Evolutionary conservation across 2,888 invertebrate genomes (phyloP), one percentile per base, ranked within the genome.

Genomic region (Catocala nupta): DNA sequence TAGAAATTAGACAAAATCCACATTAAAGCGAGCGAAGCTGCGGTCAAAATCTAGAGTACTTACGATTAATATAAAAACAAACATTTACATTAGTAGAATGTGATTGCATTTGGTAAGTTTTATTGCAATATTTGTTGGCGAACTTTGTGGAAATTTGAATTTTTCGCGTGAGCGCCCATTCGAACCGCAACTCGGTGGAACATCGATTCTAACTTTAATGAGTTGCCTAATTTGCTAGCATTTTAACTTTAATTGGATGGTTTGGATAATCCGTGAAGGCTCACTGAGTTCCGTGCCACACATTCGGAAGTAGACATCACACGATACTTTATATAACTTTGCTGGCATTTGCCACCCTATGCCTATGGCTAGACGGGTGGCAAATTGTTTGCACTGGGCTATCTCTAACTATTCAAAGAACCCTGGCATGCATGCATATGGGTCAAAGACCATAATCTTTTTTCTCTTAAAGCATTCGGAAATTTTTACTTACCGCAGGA

Each of bases 91-190:
- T 12, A 5, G 12, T 42, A 25, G 3, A 42, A 49, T 13, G 10
- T 52, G 54, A 65, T 68, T 63, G 63, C 68, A 65, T 53, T 68
- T 57, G 53, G 63, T 34, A 52, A 60, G 60, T 50, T 55, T 59
- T 60, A 54, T 56, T 63, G 59, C 54, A 55, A 56, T 52, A 65
- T 68, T 65, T 64, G 13, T 43, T 39, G 12, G 7, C n/a, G 7
- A 66, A 51, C 51, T 44, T 59, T 16, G 13, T 34, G 25, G 11
- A 54, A 50, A 53, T 59, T 55, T 49, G 13, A 60, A 59, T 60
- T 52, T 73, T 68, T 74, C 69, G 63, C 69, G 63, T 66, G 71
- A 63, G 50, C 47, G 59, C n/a, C 56, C 53, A 52, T 52, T 45
- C 34, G 36, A 67, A 60, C 50, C 63, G 56, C 39, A 25, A 42